Percentiles rank a stretch among this genome's conserved stretches.
Conservation (phyloP, 2,113 vertebrate genomes). For the Muntiacus muntjak region DNA sequence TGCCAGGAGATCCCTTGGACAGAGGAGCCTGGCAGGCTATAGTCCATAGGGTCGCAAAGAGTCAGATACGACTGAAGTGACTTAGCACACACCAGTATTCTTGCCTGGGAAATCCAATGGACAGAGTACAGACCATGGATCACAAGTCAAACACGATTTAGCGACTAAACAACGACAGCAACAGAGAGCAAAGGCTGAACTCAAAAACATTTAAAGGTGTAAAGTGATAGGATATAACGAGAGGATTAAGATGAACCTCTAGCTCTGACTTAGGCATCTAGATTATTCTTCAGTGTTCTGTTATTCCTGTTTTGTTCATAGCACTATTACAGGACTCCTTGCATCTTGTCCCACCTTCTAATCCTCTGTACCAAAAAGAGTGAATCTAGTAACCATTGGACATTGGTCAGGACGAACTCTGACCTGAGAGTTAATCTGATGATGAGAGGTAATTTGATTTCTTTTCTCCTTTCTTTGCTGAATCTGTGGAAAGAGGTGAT, state of each 20-base stretch:
- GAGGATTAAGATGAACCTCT: not conserved
- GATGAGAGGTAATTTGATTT: not conserved
- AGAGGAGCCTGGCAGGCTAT: not conserved
- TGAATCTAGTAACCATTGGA: not conserved
- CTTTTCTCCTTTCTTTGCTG: not conserved
- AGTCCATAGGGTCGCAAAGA: not conserved
- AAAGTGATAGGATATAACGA: not conserved
- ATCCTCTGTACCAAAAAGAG: not conserved
- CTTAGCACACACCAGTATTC: not conserved
- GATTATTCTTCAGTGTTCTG: not conserved
- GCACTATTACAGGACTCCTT: not conserved
- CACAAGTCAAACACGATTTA: not conserved
- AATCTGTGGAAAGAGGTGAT: not conserved
- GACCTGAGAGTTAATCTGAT: not conserved
- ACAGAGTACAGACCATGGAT: not conserved
- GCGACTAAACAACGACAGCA: not conserved
- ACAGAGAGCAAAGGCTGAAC: not conserved
- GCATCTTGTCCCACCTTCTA: not conserved
- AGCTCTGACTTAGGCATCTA: not conserved
- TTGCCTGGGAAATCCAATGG: not conserved
- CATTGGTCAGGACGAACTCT: not conserved
- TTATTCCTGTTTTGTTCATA: not conserved
- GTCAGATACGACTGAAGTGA: not conserved
- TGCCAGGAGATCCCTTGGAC: not conserved
- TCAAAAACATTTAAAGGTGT: not conserved